These are phyloP conservation scores for Allobates femoralis DNA, from an alignment of 2,797 vertebrate genomes.

Conservation along the genomic window DNA sequence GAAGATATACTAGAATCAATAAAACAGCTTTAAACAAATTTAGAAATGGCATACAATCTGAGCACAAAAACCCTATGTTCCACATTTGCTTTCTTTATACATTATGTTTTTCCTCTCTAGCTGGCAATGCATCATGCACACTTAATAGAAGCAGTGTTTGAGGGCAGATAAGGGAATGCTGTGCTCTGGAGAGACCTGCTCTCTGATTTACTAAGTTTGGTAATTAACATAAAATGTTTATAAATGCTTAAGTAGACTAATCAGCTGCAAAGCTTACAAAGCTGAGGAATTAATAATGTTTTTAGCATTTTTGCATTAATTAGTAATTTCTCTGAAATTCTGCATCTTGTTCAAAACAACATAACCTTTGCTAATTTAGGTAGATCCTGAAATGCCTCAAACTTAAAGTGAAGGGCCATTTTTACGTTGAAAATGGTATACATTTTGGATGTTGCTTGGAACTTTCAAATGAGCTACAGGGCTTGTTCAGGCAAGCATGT, in stretches of 20 bases:
- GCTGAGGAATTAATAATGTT: slow-evolving; percentile 27
- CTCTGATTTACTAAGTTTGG: slow-evolving; percentile 27
- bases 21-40: background rate
- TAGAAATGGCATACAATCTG: background rate
- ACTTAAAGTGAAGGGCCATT: background rate
- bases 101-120: background rate
- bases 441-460: background rate
- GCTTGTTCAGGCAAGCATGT: too few relatives aligned
- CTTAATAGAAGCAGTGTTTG: slow-evolving; percentile 48
- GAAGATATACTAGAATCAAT: background rate
- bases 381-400: background rate
- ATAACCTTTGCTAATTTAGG: background rate
- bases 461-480: background rate
- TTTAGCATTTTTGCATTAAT: slow-evolving; percentile 34
- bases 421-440: background rate
- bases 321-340: slow-evolving; percentile 9
- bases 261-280: slow-evolving; percentile 37
- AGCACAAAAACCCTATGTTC: background rate
- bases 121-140: slow-evolving; percentile 28
- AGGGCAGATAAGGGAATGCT: slow-evolving; percentile 34
- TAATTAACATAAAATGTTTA: slow-evolving; percentile 49
- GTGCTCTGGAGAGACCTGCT: slow-evolving; percentile 44
- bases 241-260: slow-evolving; percentile 40
- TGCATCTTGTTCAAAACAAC: background rate
- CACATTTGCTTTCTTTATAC: background rate